A percentile compares a stretch with the other conserved stretches of the same genome.
These are phyloP conservation scores for chimpanzee (Pan troglodytes) DNA, from an alignment of 2,113 vertebrate genomes.

Conservation along the genomic window NHGRI_mPanTro3-v2.1_pri NC_072408.2:77523501-77524000, in stretches of 20 bases:
- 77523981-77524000: not conserved
- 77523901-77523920: not conserved
- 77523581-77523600: not conserved
- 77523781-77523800: not conserved
- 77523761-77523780: not conserved
- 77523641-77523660: slow-evolving; percentile 9
- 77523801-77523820: not conserved
- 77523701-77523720: not conserved
- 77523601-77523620: not conserved
- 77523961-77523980: slow-evolving; percentile 35
- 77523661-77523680: not conserved
- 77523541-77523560: not conserved
- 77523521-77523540: not conserved
- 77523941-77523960: not conserved
- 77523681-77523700: not conserved
- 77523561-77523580: slow-evolving; percentile 29
- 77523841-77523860: not conserved
- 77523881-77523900: not conserved
- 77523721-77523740: not conserved
- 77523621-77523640: not conserved
- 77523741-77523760: not conserved
- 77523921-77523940: slow-evolving; percentile 22
- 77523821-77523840: not conserved
- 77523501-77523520: not conserved
- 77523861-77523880: not conserved